Base-by-base conservation (phyloP, 2,113 vertebrate genomes). In the Triplophysa siluroides region DNA sequence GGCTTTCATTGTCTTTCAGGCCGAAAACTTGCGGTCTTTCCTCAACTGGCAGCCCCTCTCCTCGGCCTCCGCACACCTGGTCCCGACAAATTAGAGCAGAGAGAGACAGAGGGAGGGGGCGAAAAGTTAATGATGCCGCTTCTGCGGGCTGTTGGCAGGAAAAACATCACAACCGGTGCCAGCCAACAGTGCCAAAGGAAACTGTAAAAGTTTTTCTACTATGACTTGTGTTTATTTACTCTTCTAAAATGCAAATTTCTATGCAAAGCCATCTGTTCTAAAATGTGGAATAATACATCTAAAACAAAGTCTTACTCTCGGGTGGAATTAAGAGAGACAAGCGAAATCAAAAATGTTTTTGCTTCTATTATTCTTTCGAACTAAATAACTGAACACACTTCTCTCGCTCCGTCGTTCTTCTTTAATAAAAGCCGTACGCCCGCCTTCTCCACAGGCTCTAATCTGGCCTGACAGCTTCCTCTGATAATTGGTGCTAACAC, bases 401-500 rank as follows among this genome's bases (percentile, higher is more conserved):
- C 63, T 76, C 23, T 76, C 26, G 14, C 29, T 77, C 43, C 61
- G 38, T 54, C 61, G 29, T 47, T 43, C 24, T n/a, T 62, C 52
- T 19, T 10, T 67, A 41, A 56, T 70, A 81, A 81, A 73, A 60
- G 54, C 70, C 4, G n/a, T 60, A 89, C 82, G 87, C 89, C 91
- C 87, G 84, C 89, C 89, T 91, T 91, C 85, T 86, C 88, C 81
- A 84, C 88, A 86, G 89, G 88, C 84, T 87, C 81, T 94, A 94
- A 94, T 93, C 88, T 89, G 74, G 85, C 84, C 90, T 93, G 93
- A 94, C 93, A 94, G 91, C 87, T 93, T 91, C 90, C 88, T 89
- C 89, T 88, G 75, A 41, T 93, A 94, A 94, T 93, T 94, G 91
- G 88, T 91, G 90, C 91, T 93, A 92, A 93, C 91, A 93, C 92